Conservation (phyloP, 1,140 invertebrate species). For the Scylla paramamosain region DNA sequence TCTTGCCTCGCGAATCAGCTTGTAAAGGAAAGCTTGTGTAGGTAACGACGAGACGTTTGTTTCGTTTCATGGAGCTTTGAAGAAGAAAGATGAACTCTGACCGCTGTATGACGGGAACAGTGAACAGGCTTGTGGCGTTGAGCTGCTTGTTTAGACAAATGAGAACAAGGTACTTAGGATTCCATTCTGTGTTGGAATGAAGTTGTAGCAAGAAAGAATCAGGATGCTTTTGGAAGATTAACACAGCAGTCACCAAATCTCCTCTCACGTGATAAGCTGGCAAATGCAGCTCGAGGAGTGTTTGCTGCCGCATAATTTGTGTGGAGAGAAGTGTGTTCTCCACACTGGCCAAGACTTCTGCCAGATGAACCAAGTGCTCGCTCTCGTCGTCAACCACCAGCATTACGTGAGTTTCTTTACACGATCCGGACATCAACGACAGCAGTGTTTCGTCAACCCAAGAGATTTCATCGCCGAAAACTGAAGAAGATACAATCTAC, state of each 20-base stretch:
- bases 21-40: constrained; percentile 50
- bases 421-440: too few relatives aligned
- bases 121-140: constrained; percentile 31
- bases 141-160: not conserved
- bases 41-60: not conserved
- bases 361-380: not conserved
- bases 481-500: too few relatives aligned
- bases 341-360: not conserved
- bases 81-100: constrained; percentile 45
- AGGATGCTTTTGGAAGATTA: constrained; percentile 38
- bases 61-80: not conserved
- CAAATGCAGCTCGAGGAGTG: not conserved
- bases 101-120: constrained; percentile 30
- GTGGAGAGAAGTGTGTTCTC: not conserved
- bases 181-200: not conserved
- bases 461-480: too few relatives aligned
- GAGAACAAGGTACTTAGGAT: constrained; percentile 52
- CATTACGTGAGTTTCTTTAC: not conserved
- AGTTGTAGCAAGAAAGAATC: not conserved
- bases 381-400: constrained; percentile 6
- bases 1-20: not conserved
- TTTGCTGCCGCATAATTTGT: not conserved
- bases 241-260: not conserved
- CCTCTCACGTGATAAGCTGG: not conserved
- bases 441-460: too few relatives aligned